Conservation (phyloP, 2,113 vertebrate genomes). For the Bettongia penicillata region DNA sequence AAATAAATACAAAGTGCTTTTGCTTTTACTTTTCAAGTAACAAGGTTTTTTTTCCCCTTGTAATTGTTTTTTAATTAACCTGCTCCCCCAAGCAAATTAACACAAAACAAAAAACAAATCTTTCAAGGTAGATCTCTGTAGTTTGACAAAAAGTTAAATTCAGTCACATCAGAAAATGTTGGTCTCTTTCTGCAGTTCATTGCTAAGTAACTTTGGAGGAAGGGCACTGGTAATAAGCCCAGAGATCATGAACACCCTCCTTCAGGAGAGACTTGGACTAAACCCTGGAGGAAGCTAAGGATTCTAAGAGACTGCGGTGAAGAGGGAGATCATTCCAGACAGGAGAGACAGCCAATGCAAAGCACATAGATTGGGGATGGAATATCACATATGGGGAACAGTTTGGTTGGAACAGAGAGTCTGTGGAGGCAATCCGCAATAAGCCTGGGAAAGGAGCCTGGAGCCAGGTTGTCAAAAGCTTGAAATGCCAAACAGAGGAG, state of each 20-base stretch:
- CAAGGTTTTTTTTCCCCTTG: not conserved
- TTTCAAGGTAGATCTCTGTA: not conserved
- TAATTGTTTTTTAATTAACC: not conserved
- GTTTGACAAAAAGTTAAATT: not conserved
- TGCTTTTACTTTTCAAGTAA: not conserved
- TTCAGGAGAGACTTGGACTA: not conserved
- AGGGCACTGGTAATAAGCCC: not conserved
- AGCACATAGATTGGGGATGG: not conserved
- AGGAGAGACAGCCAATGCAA: not conserved
- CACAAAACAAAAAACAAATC: not conserved
- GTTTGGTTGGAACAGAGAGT: not conserved
- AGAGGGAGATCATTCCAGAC: not conserved
- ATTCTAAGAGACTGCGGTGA: not conserved
- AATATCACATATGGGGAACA: slow-evolving; percentile 3
- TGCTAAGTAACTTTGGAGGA: not conserved
- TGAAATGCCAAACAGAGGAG: not conserved
- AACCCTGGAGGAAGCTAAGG: not conserved
- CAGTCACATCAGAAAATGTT: not conserved
- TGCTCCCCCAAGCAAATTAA: not conserved
- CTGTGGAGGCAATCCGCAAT: not conserved
- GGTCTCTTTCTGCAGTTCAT: not conserved
- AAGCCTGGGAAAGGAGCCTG: slow-evolving; percentile 1
- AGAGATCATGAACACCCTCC: not conserved
- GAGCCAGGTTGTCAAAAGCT: slow-evolving; percentile 2
- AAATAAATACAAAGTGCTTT: not conserved